Base-by-base conservation (phyloP, 2,113 vertebrate genomes). In the Nothobranchius kuhntae region DNA sequence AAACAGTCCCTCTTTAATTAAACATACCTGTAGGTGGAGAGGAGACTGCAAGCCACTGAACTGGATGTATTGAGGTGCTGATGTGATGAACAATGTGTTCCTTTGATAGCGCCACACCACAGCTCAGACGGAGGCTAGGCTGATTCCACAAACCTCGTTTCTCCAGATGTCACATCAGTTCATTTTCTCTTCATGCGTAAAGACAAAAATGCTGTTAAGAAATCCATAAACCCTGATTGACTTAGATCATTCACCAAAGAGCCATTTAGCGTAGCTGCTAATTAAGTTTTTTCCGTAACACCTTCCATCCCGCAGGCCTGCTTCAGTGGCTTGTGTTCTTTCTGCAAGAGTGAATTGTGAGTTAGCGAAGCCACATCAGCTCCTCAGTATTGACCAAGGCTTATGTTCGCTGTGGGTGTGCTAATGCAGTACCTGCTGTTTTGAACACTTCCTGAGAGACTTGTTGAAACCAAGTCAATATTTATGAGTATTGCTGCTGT, bases 391-490 rank as follows among this genome's bases (percentile, higher is more conserved):
- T 76, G 83, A 81, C 77, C 53, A 42, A 26, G 48, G 63, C 51
- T 48, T 66, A 57, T 81, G 84, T 83, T 81, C 81, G 82, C 78
- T 55, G 68, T 78, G 11, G 65, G 70, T 69, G 77, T 74, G 79
- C 76, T 87, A 81, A 87, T 80, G 82, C 77, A 78, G 65, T 58
- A 68, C 73, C 83, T 69, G 78, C 77, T 84, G 79, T 65, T 85
- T 61, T 12, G 3, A 85, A 78, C 81, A 51, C 73, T 86, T 89
- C 84, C 86, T 75, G 68, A 46, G 79, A 79, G 84, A 88, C 30
- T 66, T 74, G 76, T 80, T 80, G 83, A 86, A 84, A 83, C 77
- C 24, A 38, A 77, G 86, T 89, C 87, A 88, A 90, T 90, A 89
- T 88, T 88, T 90, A 87, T 86, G 84, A 85, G 83, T 69, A 67